A percentile compares a stretch with the other conserved stretches of the same genome.
These are phyloP conservation scores for Psophia crepitans DNA, from an alignment of 2,113 vertebrate species.

Conservation along the genomic window DNA sequence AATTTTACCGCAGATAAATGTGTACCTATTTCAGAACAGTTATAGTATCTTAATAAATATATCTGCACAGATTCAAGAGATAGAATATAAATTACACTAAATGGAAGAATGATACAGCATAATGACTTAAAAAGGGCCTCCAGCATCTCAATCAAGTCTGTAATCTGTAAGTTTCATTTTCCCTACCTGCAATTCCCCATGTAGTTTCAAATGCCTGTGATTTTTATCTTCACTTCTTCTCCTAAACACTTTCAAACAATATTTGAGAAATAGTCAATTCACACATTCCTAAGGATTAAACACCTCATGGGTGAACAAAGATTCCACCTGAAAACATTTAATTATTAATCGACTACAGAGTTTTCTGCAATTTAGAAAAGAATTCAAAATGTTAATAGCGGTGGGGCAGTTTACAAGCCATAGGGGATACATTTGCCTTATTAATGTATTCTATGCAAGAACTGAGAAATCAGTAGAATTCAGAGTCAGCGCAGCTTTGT, in stretches of 20 bases:
- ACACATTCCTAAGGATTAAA: background rate
- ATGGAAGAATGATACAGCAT: background rate
- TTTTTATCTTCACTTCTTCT: background rate
- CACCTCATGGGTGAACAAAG: background rate
- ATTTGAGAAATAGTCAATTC: background rate
- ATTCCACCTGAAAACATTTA: background rate
- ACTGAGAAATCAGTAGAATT: background rate
- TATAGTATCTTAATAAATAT: background rate
- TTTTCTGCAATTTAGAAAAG: background rate
- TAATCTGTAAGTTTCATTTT: constrained; percentile 5
- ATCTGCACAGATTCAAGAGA: background rate
- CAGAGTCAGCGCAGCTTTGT: background rate
- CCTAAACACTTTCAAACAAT: background rate
- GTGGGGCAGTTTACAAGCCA: background rate
- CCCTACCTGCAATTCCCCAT: background rate
- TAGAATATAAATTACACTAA: constrained; percentile 31
- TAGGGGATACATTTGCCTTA: background rate
- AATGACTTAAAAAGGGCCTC: background rate
- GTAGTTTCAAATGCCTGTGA: background rate
- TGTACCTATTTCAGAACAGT: background rate
- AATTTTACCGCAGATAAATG: background rate
- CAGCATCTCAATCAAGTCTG: constrained; percentile 13
- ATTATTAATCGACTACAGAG: background rate
- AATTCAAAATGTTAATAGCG: background rate
- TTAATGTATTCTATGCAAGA: background rate